Conservation (phyloP, 2,888 invertebrate species). For the Macaria notata region DNA sequence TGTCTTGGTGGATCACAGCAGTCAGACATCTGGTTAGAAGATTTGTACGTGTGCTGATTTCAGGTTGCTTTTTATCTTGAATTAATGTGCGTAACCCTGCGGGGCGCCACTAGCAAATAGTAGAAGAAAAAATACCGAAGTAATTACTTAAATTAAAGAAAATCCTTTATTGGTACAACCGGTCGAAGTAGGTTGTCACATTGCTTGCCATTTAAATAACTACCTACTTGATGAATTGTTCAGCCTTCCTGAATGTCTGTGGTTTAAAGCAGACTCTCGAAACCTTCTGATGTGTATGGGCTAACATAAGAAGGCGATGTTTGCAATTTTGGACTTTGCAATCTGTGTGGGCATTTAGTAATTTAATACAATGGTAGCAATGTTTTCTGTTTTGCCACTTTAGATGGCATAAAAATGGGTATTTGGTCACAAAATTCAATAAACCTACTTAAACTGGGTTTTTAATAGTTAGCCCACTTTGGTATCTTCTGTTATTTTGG, state of each 20-base stretch:
- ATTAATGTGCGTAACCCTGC: too few species aligned
- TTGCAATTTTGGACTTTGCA: slow-evolving; percentile 2
- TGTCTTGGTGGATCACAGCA: too few species aligned
- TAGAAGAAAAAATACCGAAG: too few species aligned
- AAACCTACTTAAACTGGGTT: slow-evolving; percentile 3
- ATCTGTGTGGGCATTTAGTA: slow-evolving; percentile 11
- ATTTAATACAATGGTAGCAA: slow-evolving; percentile 11
- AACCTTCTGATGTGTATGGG: too few species aligned
- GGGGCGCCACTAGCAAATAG: too few species aligned
- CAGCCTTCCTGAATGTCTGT: slow-evolving; percentile 22
- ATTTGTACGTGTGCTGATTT: too few species aligned
- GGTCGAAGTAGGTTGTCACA: not conserved
- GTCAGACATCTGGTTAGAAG: too few species aligned
- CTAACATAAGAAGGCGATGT: slow-evolving; percentile 1
- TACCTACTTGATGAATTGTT: slow-evolving; percentile 4
- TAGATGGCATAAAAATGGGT: not conserved
- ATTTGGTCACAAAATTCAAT: not conserved
- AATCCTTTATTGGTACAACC: too few species aligned
- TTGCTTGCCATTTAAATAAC: slow-evolving; percentile 1
- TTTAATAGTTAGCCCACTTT: not conserved
- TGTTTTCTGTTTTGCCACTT: slow-evolving; percentile 6
- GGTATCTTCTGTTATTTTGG: not conserved
- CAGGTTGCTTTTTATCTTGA: too few species aligned
- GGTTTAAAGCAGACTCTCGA: slow-evolving; percentile 4
- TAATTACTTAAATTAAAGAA: too few species aligned